Base-by-base conservation (phyloP, 2,113 vertebrate genomes). In the Cyprinodon variegatus region DNA sequence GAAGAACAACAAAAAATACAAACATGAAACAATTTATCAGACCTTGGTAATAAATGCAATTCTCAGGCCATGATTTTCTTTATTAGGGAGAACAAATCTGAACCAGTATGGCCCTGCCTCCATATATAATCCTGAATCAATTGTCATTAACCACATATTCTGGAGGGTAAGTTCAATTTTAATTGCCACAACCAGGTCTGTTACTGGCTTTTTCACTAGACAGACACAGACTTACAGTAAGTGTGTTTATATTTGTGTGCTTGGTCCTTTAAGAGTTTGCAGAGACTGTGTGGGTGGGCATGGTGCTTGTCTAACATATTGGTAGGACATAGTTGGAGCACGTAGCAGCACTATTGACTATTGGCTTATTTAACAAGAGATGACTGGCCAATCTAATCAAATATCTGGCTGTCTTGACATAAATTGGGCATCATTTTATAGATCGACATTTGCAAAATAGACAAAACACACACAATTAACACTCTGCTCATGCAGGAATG, bases 391-490 rank as follows among this genome's bases (percentile, higher is more conserved):
- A 85, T 92, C 86, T 83, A 78, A 63, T 20, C 59, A 60, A 72
- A 82, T 81, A 65, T 77, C 79, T 70, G 40, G 61, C 74, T 63
- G 75, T 69, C 84, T 83, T 87, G 89, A 89, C 89, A 89, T 85
- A 77, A 86, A 80, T 80, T 69, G 90, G 88, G 66, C 90, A 84
- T 73, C 89, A 86, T 88, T 93, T 91, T 90, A 89, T 63, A 46
- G 85, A 88, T 88, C 78, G 84, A 74, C 84, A 37, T 53, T 75
- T 75, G 79, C 73, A 73, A 68, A 78, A 70, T 68, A 72, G 78
- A 74, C 50, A 66, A 68, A 46, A 68, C 22, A 68, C 72, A 74
- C 59, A 20, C 70, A 71, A 15, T 74, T 69, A 68, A 83, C 78
- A 43, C 74, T 61, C 60, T 38, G 46, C 77, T 79, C 77, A 75